Percentiles rank a stretch among this genome's conserved stretches.
These are phyloP conservation scores for Sebastiscus tertius DNA, from an alignment of 2,797 vertebrate species.

Conservation along the genomic window DNA sequence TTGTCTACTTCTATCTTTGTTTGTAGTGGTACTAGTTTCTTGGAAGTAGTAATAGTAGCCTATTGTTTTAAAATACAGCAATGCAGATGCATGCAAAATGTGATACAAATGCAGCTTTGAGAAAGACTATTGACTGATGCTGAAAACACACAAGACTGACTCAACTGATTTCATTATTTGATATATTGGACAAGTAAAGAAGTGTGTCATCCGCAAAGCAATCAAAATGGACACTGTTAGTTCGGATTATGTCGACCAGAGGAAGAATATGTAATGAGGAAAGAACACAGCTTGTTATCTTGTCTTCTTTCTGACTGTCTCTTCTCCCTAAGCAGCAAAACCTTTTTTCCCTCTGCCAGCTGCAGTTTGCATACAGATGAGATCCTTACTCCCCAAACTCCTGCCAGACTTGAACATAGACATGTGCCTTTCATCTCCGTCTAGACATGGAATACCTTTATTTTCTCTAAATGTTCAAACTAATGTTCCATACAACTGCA, in stretches of 20 bases:
- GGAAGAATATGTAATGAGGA: not conserved
- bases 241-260: not conserved
- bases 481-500: not conserved
- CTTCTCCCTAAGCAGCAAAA: not conserved
- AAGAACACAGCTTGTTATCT: conserved; percentile 13
- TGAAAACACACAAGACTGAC: not conserved
- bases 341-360: not conserved
- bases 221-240: not conserved
- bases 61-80: not conserved
- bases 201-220: not conserved
- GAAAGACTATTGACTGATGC: not conserved
- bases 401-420: not conserved
- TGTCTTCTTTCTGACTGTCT: not conserved
- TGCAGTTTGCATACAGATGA: conserved; percentile 44
- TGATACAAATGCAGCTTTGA: not conserved
- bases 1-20: not conserved
- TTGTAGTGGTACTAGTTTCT: not conserved
- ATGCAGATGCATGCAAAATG: not conserved
- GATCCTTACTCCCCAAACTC: not conserved
- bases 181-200: not conserved
- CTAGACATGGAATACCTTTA: not conserved
- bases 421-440: not conserved
- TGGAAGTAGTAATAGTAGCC: not conserved
- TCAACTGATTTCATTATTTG: not conserved
- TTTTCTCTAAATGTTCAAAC: not conserved